phyloP scores from a whole-genome alignment of 2,888 invertebrate genomes.

The Melinaea marsaeus region DNA sequence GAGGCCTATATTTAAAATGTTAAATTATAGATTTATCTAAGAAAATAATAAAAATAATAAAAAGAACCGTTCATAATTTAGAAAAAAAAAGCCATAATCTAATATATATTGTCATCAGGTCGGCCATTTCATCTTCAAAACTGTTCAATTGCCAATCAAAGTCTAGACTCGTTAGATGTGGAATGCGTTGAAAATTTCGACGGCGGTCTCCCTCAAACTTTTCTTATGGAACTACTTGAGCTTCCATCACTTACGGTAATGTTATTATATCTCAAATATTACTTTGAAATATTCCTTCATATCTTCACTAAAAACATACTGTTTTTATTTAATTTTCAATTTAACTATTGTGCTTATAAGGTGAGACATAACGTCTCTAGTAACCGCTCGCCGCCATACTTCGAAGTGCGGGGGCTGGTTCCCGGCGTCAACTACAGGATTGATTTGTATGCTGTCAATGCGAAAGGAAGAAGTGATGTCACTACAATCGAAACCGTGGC shows the following conservation, averaged over 20 bases:
- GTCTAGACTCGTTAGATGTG: conserved; percentile 88
- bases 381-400: conserved; percentile 80
- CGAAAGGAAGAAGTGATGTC: conserved; percentile 91
- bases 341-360: conserved; percentile 41
- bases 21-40: no score
- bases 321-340: no score
- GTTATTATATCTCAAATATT: neutral
- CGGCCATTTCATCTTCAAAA: conserved; percentile 92
- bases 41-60: no score
- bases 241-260: conserved; percentile 78
- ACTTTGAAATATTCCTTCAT: neutral
- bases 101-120: conserved; percentile 71
- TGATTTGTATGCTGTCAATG: conserved; percentile 90
- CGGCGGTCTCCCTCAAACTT: conserved; percentile 91
- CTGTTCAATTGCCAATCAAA: conserved; percentile 93
- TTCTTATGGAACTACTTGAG: conserved; percentile 88
- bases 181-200: conserved; percentile 93
- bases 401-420: conserved; percentile 83
- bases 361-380: conserved; percentile 81
- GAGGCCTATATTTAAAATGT: conserved; percentile 38
- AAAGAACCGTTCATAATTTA: no score
- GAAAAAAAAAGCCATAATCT: conserved; percentile 12
- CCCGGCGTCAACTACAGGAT: conserved; percentile 88
- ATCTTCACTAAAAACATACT: no score
- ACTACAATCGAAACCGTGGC: conserved; percentile 90